phyloP scores from a whole-genome alignment of 2,888 invertebrate genomes.

The Drosophila birchii region DNA sequence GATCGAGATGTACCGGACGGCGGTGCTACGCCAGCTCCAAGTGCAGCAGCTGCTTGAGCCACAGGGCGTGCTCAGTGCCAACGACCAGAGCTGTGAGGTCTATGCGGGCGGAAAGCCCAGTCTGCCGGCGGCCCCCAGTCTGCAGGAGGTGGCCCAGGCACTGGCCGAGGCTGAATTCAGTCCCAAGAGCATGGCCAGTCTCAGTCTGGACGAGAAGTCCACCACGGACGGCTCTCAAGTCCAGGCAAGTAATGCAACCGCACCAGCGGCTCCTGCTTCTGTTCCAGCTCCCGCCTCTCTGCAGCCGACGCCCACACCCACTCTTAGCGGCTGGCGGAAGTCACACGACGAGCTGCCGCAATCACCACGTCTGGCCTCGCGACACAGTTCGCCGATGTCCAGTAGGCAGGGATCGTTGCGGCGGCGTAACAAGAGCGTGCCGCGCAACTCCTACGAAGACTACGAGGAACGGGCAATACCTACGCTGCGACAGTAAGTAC shows the following conservation, averaged over 20 bases:
- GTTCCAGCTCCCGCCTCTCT: conserved; percentile 51
- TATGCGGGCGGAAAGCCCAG: conserved; percentile 83
- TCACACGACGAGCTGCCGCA: conserved; percentile 84
- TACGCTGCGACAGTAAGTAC: conserved; percentile 92
- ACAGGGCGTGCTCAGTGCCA: conserved; percentile 87
- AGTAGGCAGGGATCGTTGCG: conserved; percentile 86
- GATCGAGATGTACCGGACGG: conserved; percentile 92
- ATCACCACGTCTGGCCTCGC: conserved; percentile 83
- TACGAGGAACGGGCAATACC: conserved; percentile 95
- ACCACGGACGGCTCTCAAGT: conserved; percentile 70
- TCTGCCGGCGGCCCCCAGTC: conserved; percentile 83
- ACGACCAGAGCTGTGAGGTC: conserved; percentile 82
- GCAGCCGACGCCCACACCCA: conserved; percentile 55
- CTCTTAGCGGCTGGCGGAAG: conserved; percentile 63
- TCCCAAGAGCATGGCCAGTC: conserved; percentile 70
- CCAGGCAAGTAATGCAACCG: conserved; percentile 44
- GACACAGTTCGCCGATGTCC: conserved; percentile 86
- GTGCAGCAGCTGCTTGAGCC: conserved; percentile 92
- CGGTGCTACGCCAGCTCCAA: conserved; percentile 90
- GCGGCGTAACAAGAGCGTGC: conserved; percentile 89
- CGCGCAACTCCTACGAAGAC: conserved; percentile 91
- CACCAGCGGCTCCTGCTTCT: conserved; percentile 27
- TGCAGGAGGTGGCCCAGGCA: conserved; percentile 84
- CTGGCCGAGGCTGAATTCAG: conserved; percentile 81
- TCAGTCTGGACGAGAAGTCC: conserved; percentile 78